Evolutionary conservation across 2,888 invertebrate genomes (phyloP).

Genomic region (Saturnia pavonia): DNA sequence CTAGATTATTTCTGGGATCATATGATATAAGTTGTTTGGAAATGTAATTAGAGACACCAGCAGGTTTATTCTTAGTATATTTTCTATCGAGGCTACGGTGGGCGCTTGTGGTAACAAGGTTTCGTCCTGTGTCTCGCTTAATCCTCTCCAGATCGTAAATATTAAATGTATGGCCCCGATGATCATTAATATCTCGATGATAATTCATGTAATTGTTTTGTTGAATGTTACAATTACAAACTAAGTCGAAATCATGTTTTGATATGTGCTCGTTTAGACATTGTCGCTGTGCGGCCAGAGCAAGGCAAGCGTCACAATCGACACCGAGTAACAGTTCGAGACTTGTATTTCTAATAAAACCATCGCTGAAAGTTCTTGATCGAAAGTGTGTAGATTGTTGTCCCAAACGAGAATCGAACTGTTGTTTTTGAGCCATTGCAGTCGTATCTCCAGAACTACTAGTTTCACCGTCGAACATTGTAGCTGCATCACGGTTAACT

Average conservation of each 20-base stretch:
- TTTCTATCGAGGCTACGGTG: slow-evolving; percentile 78
- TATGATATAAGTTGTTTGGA: slow-evolving; percentile 77
- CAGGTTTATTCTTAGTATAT: slow-evolving; percentile 71
- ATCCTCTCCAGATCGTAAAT: slow-evolving; percentile 75
- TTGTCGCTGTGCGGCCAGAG: slow-evolving; percentile 68
- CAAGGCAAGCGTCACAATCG: slow-evolving; percentile 77
- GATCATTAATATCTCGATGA: slow-evolving; percentile 59
- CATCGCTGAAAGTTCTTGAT: slow-evolving; percentile 77
- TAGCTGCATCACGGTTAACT: slow-evolving; percentile 77
- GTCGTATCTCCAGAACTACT: slow-evolving; percentile 34
- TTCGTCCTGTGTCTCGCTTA: slow-evolving; percentile 65
- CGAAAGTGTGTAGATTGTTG: slow-evolving; percentile 68
- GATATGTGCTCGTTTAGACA: slow-evolving; percentile 68
- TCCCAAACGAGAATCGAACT: slow-evolving; percentile 44
- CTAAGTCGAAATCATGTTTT: slow-evolving; percentile 70
- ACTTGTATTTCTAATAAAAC: slow-evolving; percentile 76
- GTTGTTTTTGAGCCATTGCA: slow-evolving; percentile 25
- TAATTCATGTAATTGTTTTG: slow-evolving; percentile 73
- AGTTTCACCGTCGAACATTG: slow-evolving; percentile 73
- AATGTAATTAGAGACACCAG: slow-evolving; percentile 75
- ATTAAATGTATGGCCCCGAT: slow-evolving; percentile 69
- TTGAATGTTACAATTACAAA: slow-evolving; percentile 75
- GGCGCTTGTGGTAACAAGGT: slow-evolving; percentile 59
- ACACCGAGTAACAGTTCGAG: slow-evolving; percentile 77
- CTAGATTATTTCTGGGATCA: slow-evolving; percentile 73